These are phyloP conservation scores for Typhlichthys subterraneus DNA, from an alignment of 2,797 vertebrate species.

Conservation along the genomic window DNA sequence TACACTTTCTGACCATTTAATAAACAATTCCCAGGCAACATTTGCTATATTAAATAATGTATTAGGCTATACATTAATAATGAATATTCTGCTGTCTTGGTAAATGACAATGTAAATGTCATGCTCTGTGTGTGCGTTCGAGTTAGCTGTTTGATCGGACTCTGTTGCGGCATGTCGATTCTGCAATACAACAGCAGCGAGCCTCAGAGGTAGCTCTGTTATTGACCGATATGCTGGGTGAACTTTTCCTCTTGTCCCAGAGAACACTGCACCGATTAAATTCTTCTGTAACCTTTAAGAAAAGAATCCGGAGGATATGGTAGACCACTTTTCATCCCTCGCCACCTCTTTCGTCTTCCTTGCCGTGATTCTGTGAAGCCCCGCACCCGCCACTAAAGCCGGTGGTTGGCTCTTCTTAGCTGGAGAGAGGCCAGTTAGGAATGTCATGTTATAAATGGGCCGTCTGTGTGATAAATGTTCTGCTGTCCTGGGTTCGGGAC, in stretches of 20 bases:
- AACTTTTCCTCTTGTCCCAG: constrained; percentile 48
- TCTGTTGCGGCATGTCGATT: constrained; percentile 20
- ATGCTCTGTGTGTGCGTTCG: constrained; percentile 47
- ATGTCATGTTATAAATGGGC: constrained; percentile 53
- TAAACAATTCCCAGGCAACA: constrained; percentile 50
- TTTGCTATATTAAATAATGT: constrained; percentile 66
- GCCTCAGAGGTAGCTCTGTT: constrained; percentile 36
- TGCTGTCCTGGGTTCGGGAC: constrained; percentile 52
- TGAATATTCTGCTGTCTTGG: constrained; percentile 56
- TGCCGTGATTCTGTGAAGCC: constrained; percentile 35
- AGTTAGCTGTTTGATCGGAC: constrained; percentile 46
- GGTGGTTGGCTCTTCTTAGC: constrained; percentile 23
- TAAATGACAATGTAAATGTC: constrained; percentile 75
- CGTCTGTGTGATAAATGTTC: constrained; percentile 63
- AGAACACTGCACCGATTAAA: constrained; percentile 31
- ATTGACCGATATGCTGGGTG: constrained; percentile 42
- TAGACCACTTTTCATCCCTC: constrained; percentile 47
- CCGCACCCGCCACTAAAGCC: constrained; percentile 19
- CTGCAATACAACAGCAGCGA: constrained; percentile 26
- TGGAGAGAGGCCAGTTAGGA: constrained; percentile 46
- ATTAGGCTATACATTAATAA: constrained; percentile 68
- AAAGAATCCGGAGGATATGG: constrained; percentile 24
- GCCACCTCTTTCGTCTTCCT: constrained; percentile 32
- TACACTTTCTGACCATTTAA: constrained; percentile 49
- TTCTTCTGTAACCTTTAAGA: constrained; percentile 56